phyloP scores from a whole-genome alignment of 2,113 vertebrate genomes.

The Turnix velox region DNA sequence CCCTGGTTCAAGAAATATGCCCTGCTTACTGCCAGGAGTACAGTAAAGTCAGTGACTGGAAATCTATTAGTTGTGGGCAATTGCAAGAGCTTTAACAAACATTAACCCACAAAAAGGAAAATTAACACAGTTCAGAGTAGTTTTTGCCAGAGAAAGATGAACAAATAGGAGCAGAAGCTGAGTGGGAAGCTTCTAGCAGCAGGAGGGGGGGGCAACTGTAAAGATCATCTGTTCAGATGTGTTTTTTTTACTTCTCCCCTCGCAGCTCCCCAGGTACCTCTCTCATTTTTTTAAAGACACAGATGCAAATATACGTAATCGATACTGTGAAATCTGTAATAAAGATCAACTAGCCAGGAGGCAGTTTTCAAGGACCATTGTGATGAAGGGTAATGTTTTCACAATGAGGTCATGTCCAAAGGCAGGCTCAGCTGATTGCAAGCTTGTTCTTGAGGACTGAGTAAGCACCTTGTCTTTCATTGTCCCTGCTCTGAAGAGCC shows the following conservation, averaged over 20 bases:
- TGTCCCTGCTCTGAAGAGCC: neutral
- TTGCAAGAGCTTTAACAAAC: conserved; percentile 20
- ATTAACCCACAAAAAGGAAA: conserved; percentile 46
- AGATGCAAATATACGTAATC: neutral
- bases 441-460: neutral
- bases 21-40: neutral
- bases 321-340: conserved; percentile 1
- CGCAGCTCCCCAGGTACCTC: neutral
- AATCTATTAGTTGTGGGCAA: conserved; percentile 46
- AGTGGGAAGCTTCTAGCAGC: conserved; percentile 61
- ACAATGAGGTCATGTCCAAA: conserved; percentile 42
- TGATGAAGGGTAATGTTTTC: conserved; percentile 28
- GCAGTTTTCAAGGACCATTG: conserved; percentile 12
- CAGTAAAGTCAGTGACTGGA: conserved; percentile 27
- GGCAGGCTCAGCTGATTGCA: conserved; percentile 22
- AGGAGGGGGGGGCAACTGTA: conserved; percentile 1
- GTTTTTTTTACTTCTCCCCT: conserved; percentile 23
- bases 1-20: conserved; percentile 24
- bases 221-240: conserved; percentile 53
- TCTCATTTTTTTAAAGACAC: neutral
- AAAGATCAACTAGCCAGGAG: neutral
- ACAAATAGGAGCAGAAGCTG: conserved; percentile 64
- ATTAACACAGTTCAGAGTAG: conserved; percentile 39
- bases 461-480: conserved; percentile 28
- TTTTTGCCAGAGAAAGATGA: conserved; percentile 50